Conservation (phyloP, 1,140 invertebrate species). For the Drosophila nannoptera region DNA sequence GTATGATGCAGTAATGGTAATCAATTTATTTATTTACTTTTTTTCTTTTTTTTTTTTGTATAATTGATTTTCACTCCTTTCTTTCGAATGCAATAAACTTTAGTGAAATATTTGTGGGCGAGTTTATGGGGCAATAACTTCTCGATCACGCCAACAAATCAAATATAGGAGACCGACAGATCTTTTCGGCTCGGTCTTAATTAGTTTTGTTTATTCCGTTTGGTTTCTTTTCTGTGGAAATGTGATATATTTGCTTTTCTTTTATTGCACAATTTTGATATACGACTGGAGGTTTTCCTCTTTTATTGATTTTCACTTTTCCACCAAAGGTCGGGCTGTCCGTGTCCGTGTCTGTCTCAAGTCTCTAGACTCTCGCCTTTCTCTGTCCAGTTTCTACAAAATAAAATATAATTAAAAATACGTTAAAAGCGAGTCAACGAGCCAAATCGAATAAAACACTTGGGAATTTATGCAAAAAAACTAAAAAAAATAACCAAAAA, state of each 20-base stretch:
- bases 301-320: constrained; percentile 64
- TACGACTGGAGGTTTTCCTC: constrained; percentile 39
- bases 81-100: constrained; percentile 29
- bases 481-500: not conserved
- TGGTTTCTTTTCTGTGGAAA: constrained; percentile 24
- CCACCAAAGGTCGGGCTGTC: constrained; percentile 7
- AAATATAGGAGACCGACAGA: not conserved
- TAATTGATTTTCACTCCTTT: constrained; percentile 66
- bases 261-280: constrained; percentile 59
- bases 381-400: constrained; percentile 37
- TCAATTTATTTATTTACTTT: constrained; percentile 33
- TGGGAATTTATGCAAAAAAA: constrained; percentile 42
- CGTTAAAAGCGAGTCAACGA: constrained; percentile 16
- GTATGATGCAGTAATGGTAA: constrained; percentile 43
- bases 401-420: constrained; percentile 23
- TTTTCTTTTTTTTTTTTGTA: constrained; percentile 36
- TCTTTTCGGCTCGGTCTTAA: constrained; percentile 35
- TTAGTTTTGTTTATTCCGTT: constrained; percentile 45
- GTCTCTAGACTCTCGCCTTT: constrained; percentile 14
- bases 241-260: constrained; percentile 17
- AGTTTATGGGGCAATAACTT: constrained; percentile 49
- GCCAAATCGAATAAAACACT: constrained; percentile 7
- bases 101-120: constrained; percentile 42
- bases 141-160: constrained; percentile 40
- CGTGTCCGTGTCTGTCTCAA: no score